Evolutionary conservation across 2,888 invertebrate genomes (phyloP).

Genomic region (Aromia moschata): DNA sequence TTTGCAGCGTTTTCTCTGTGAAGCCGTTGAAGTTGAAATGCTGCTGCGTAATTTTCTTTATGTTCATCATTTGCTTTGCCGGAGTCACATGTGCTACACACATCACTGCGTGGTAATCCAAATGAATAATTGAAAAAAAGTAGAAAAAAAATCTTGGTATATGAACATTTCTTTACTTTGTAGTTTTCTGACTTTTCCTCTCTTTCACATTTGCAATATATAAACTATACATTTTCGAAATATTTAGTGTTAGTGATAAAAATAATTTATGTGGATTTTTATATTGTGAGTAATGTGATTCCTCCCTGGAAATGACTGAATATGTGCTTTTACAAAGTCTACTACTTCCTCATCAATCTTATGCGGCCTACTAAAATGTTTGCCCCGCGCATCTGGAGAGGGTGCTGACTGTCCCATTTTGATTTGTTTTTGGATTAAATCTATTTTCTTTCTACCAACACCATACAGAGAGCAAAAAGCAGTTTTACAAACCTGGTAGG

Average conservation of each 20-base stretch:
- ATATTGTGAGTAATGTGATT: constrained; percentile 9
- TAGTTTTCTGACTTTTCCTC: background rate
- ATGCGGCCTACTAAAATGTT: constrained; percentile 22
- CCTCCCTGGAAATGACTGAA: constrained; percentile 10
- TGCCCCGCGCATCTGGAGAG: constrained; percentile 19
- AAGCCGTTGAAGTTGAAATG: constrained; percentile 28
- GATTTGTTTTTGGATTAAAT: constrained; percentile 20
- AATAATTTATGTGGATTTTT: constrained; percentile 1
- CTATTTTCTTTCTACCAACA: constrained; percentile 21
- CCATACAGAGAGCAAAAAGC: constrained; percentile 14
- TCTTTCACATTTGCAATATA: constrained; percentile 2
- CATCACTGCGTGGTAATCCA: constrained; percentile 12
- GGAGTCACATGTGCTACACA: constrained; percentile 13
- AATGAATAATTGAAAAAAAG: constrained; percentile 12
- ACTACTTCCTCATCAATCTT: constrained; percentile 20
- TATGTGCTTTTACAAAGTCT: constrained; percentile 14
- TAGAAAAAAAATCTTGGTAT: constrained; percentile 1
- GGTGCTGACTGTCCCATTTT: constrained; percentile 9
- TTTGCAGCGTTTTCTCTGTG: constrained; percentile 19
- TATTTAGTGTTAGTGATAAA: constrained; percentile 7
- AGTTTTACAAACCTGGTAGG: constrained; percentile 15
- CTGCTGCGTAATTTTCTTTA: constrained; percentile 21
- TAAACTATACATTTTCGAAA: constrained; percentile 6
- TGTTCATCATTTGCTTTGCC: constrained; percentile 23
- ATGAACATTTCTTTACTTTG: constrained; percentile 6